A percentile compares a stretch with the other conserved stretches of the same genome.
Conservation (phyloP, 2,113 vertebrate species). For the Myotis yumanensis region DNA sequence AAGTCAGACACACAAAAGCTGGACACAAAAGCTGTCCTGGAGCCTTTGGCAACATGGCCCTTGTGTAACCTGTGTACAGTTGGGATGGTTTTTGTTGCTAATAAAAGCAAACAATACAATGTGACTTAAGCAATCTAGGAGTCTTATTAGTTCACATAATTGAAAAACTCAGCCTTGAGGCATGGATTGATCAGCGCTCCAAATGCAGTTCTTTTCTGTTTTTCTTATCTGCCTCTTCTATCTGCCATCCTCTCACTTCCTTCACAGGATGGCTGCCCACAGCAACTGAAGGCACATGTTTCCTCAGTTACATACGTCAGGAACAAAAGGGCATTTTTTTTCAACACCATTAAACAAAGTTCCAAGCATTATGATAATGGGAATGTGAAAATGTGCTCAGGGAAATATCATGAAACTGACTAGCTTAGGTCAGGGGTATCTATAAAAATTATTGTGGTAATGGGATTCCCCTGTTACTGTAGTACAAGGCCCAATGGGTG, state of each 20-base stretch:
- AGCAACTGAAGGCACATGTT: background rate
- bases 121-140: background rate
- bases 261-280: background rate
- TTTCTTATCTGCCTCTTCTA: background rate
- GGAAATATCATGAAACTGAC: background rate
- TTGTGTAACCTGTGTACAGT: background rate
- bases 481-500: background rate
- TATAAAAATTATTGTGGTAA: background rate
- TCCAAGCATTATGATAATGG: background rate
- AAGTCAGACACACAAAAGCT: background rate
- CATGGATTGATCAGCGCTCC: background rate
- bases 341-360: background rate
- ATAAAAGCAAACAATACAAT: background rate
- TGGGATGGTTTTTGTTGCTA: background rate
- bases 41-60: background rate
- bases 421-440: background rate
- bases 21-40: background rate
- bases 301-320: background rate
- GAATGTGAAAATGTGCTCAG: background rate
- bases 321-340: background rate
- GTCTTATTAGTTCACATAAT: background rate
- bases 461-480: background rate
- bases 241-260: background rate
- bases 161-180: background rate
- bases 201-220: background rate